phyloP scores from a whole-genome alignment of 1,140 invertebrate genomes.

The Eumeta japonica region DNA sequence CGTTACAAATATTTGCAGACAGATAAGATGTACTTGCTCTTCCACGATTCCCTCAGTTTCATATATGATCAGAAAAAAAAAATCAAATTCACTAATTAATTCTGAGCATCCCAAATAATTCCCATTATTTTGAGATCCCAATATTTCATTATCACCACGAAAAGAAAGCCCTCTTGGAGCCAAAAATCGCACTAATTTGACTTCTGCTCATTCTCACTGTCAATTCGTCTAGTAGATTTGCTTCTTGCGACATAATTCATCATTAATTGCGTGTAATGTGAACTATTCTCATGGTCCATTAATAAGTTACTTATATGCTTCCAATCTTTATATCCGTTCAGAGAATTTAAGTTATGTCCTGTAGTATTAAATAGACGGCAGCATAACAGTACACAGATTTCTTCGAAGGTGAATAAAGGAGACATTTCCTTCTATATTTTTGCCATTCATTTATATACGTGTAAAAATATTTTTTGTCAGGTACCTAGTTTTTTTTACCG shows the following conservation, averaged over 20 bases:
- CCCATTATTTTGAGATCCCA: constrained; percentile 12
- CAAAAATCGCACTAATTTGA: constrained; percentile 4
- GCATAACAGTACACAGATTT: constrained; percentile 8
- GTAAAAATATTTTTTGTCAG: constrained; percentile 15
- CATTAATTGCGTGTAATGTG: constrained; percentile 8
- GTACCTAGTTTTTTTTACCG: constrained; percentile 14
- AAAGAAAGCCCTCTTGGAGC: constrained; percentile 7
- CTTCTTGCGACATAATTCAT: constrained; percentile 9
- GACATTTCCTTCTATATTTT: constrained; percentile 13
- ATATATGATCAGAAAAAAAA: constrained; percentile 16
- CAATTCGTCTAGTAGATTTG: constrained; percentile 7
- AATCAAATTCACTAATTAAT: constrained; percentile 18
- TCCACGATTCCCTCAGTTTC: constrained; percentile 17
- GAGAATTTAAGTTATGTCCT: neutral
- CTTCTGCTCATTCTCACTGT: constrained; percentile 5
- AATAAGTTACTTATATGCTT: too few relatives aligned
- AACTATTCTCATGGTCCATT: constrained; percentile 11
- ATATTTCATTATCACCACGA: constrained; percentile 4
- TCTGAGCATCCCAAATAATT: constrained; percentile 20
- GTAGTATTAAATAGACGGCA: constrained; percentile 3
- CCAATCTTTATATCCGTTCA: constrained; percentile 6
- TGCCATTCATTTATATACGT: constrained; percentile 15
- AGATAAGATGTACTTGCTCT: constrained; percentile 15
- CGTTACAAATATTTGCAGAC: constrained; percentile 13
- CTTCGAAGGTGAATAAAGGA: constrained; percentile 13